Evolutionary conservation across 2,797 vertebrate genomes (phyloP), one percentile per base, ranked within the genome.

Genomic region (Gorsachius magnificus): DNA sequence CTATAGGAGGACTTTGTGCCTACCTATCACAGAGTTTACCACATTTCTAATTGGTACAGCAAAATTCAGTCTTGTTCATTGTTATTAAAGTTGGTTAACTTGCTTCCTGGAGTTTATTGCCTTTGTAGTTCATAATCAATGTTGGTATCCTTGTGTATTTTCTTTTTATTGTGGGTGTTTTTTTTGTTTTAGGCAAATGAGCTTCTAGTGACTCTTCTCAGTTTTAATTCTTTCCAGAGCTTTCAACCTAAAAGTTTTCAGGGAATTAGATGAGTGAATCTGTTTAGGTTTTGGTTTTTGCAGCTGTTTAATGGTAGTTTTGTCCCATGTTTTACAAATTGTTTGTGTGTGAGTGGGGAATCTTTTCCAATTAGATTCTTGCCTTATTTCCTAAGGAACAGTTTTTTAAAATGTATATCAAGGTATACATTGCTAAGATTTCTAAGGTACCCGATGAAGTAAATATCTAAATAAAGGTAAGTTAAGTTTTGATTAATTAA

Each of bases 381-480:
- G 13, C 48, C 31, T 82, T 89, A 1, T 78, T 91, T 91, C 16
- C 11, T 64, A 41, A 85, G 36, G 57, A 75, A 31, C 28, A 18
- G 20, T 43, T 70, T 70, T 81, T 36, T 21, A 17, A 80, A 83
- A 53, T 54, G 17, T 7, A 1, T 63, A 4, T 66, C 12, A 82
- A 70, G 31, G 16, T 87, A 60, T 5, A 43, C 6, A 1, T 58
- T 86, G 29, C 41, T 87, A 63, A 83, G 51, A 48, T 76, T 93
- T 90, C 26, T 70, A 68, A 87, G 35, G 46, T 75, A n/a, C 26
- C 64, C 85, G 33, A 26, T 89, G 48, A 92, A 83, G 25, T 83
- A 93, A 35, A 10, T 94, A 56, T 8, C 43, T 63, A 21, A 78
- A 26, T 69, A 80, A 88, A 83, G 84, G 91, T 96, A 95, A 97